Base-by-base conservation (phyloP, 2,888 invertebrate species). In the Diadegma fenestrale region DNA sequence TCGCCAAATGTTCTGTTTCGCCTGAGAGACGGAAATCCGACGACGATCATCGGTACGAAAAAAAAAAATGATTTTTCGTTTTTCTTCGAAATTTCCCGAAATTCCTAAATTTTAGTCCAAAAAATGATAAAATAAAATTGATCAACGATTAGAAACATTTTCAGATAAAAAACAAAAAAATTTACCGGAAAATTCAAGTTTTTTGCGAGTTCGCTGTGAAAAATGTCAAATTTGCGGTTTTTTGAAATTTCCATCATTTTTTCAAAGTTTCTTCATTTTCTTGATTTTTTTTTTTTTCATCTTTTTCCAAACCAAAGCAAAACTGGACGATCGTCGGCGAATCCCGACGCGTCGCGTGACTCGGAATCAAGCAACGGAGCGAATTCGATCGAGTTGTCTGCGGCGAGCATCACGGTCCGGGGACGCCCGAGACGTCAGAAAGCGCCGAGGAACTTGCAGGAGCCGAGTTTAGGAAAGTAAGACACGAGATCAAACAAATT, bases 381-480 rank as follows among this genome's bases (percentile, higher is more conserved):
- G 0, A 92, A 90, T 78, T 48, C 58, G 68, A 88, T 87, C 71
- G 83, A 64, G 30, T 63, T 41, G 33, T 2, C 33, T 37, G 48
- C 84, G 8, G 30, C 78, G 1, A 78, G 41, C 66, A 12, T 19
- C 10, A 12, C 43, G 43, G 19, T 58, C 54, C 64, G 14, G 3
- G 64, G 22, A 51, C 90, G 93, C 41, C 92, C 92, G 10, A 90
- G 89, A 84, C 89, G 93, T 41, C 90, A 89, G 41, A 92, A 90
- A 84, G 91, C 91, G 19, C 91, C 92, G 4, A 81, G 48, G 12
- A 91, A 87, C 79, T 86, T 93, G 8, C 86, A 90, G 68, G 93
- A 93, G 80, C 93, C 92, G 8, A 91, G 41, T 66, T 90, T 93
- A 61, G 73, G 8, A 51, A 91, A 82, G 93, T 92, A 71, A 58